A percentile compares a stretch with the other conserved stretches of the same genome.
Conservation (phyloP, 1,140 invertebrate species). For the Dendroctonus ponderosae region DNA sequence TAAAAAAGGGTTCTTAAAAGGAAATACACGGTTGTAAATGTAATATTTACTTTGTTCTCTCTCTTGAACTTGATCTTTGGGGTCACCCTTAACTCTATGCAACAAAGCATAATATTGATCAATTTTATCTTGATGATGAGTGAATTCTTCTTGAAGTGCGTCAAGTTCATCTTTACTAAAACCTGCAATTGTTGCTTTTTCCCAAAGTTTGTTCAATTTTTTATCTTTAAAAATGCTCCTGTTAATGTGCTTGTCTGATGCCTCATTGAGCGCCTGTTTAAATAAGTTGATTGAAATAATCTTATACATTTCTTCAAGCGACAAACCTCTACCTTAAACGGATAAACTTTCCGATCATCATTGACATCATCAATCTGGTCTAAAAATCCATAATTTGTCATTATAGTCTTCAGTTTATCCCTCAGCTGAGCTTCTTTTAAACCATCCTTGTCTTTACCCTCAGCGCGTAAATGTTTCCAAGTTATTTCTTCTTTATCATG, state of each 20-base stretch:
- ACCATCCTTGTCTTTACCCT: conserved; percentile 84
- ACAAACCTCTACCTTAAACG: conserved; percentile 5
- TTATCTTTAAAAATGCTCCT: conserved; percentile 85
- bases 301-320: neutral
- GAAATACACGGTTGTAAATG: neutral
- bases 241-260: conserved; percentile 57
- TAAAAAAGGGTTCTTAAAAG: too few species aligned
- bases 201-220: conserved; percentile 87
- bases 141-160: conserved; percentile 84
- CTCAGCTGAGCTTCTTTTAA: conserved; percentile 78
- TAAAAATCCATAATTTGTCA: conserved; percentile 76
- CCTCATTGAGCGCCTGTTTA: conserved; percentile 53
- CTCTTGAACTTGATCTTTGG: conserved; percentile 56
- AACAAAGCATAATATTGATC: conserved; percentile 84
- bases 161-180: conserved; percentile 81
- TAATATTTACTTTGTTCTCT: conserved; percentile 61
- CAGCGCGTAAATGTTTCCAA: conserved; percentile 76
- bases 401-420: conserved; percentile 76
- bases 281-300: neutral
- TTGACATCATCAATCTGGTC: conserved; percentile 76
- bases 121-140: conserved; percentile 89
- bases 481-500: conserved; percentile 90
- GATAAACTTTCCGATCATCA: conserved; percentile 49
- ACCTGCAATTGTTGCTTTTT: conserved; percentile 80
- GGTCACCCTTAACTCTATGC: conserved; percentile 62